Conservation (phyloP, 2,888 invertebrate genomes). For the Luperina testacea region DNA sequence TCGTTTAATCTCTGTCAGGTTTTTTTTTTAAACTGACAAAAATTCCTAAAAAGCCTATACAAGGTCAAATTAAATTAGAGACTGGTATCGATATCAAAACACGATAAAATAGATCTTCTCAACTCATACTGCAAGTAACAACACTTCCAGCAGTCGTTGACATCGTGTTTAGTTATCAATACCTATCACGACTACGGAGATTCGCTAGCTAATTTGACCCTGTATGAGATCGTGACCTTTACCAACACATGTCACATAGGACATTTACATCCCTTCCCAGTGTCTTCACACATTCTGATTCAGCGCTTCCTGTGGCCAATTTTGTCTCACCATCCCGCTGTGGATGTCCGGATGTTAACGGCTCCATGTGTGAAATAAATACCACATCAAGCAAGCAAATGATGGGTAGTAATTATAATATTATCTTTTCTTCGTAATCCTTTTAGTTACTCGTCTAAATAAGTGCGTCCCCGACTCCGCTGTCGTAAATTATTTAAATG, state of each 20-base stretch:
- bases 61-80: no score
- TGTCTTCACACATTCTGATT: slow-evolving; percentile 12
- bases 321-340: background rate
- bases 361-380: slow-evolving; percentile 12
- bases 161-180: background rate
- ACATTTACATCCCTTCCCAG: background rate
- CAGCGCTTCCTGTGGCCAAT: slow-evolving; percentile 13
- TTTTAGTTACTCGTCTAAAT: background rate
- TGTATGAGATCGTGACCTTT: background rate
- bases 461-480: background rate
- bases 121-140: background rate
- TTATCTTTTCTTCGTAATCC: background rate
- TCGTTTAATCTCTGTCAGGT: background rate
- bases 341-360: slow-evolving; percentile 15
- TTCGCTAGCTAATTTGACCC: background rate
- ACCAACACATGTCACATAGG: background rate
- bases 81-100: no score
- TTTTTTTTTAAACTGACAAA: background rate
- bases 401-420: background rate
- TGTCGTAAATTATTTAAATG: background rate
- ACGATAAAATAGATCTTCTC: background rate
- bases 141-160: background rate
- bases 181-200: background rate
- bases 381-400: background rate
- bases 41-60: background rate